phyloP scores from a whole-genome alignment of 2,888 invertebrate genomes.

The Heliconius erato region DNA sequence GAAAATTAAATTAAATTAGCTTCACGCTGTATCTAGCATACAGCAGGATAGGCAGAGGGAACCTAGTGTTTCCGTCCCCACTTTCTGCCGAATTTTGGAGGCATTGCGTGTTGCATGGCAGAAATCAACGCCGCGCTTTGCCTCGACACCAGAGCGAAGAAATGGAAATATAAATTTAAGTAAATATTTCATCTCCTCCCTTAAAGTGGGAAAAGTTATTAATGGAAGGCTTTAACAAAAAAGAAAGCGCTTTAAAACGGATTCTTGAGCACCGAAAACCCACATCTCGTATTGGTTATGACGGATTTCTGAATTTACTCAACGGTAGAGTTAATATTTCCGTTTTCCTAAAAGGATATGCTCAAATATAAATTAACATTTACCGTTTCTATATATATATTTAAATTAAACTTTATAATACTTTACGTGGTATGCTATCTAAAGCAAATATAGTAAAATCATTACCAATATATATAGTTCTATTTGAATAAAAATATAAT shows the following conservation, averaged over 20 bases:
- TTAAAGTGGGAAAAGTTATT: conserved; percentile 39
- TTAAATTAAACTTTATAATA: neutral
- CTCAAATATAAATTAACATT: neutral
- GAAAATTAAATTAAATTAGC: too few species aligned
- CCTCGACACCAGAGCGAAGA: too few species aligned
- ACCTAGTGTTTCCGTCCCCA: too few species aligned
- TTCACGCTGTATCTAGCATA: too few species aligned
- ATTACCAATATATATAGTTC: neutral
- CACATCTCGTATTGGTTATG: conserved; percentile 52
- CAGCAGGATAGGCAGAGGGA: too few species aligned
- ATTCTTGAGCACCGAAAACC: conserved; percentile 78
- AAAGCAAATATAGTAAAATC: neutral
- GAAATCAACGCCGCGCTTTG: too few species aligned
- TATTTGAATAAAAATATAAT: neutral
- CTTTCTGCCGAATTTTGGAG: too few species aligned
- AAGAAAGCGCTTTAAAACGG: conserved; percentile 69
- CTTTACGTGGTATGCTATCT: neutral
- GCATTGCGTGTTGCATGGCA: too few species aligned
- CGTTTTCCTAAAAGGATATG: conserved; percentile 14
- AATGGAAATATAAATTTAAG: too few species aligned
- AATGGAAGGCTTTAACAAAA: conserved; percentile 38
- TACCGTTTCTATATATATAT: neutral
- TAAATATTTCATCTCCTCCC: neutral
- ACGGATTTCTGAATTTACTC: neutral
- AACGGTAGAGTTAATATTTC: neutral